A percentile compares a stretch with the other conserved stretches of the same genome.
phyloP scores from a whole-genome alignment of 2,797 vertebrate species.

The Pipistrellus kuhlii region DNA sequence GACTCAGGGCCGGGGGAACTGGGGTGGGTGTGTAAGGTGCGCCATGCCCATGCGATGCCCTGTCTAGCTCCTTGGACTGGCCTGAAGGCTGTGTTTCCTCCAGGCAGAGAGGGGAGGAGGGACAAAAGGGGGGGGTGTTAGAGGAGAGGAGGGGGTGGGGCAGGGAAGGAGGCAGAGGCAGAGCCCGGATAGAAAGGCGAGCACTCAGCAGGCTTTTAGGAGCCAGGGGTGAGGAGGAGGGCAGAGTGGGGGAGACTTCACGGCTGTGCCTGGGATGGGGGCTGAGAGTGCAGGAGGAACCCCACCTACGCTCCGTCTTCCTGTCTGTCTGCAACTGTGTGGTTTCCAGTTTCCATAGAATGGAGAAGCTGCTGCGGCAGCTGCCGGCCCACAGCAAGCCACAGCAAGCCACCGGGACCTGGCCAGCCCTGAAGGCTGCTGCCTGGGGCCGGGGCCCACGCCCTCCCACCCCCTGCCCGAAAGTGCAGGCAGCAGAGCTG shows the following conservation, averaged over 20 bases:
- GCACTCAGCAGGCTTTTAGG: background rate
- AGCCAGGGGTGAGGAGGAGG: background rate
- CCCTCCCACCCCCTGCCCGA: too few species aligned
- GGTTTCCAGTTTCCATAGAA: fast-evolving
- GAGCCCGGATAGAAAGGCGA: background rate
- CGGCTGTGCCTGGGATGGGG: background rate
- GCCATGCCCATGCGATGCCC: too few species aligned
- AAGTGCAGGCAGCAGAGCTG: background rate
- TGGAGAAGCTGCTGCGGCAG: background rate
- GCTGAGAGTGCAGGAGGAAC: background rate
- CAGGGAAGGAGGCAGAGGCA: background rate
- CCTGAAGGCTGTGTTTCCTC: background rate
- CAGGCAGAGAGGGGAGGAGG: background rate
- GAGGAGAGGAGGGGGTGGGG: background rate
- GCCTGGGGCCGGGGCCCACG: fast-evolving
- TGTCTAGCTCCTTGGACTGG: background rate
- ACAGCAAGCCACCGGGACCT: background rate
- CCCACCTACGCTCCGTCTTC: background rate
- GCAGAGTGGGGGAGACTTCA: background rate
- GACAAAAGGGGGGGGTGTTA: background rate
- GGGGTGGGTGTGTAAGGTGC: background rate
- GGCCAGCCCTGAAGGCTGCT: background rate
- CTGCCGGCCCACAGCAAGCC: fast-evolving
- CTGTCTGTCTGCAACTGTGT: background rate
- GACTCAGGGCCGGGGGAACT: background rate